These are phyloP conservation scores for Stenoptilia bipunctidactyla DNA, from an alignment of 2,888 invertebrate genomes.

Conservation along the genomic window DNA sequence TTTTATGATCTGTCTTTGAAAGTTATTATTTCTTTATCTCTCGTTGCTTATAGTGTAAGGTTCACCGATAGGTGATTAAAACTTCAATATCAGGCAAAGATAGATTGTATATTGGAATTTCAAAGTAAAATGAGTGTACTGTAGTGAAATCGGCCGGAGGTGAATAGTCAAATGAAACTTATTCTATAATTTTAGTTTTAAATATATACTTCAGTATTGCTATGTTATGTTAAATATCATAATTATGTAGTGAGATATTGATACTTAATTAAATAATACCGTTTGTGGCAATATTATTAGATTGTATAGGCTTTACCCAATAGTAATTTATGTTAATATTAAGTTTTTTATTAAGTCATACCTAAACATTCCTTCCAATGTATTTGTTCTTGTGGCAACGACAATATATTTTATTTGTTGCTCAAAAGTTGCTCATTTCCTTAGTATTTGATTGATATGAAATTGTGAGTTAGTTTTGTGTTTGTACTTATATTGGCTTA, in stretches of 20 bases:
- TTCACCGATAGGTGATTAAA: too few relatives aligned
- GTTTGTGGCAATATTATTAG: constrained; percentile 40
- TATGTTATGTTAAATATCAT: constrained; percentile 10
- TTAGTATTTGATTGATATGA: constrained; percentile 24
- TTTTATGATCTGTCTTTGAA: too few relatives aligned
- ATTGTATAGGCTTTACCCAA: constrained; percentile 39
- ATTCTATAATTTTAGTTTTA: neutral
- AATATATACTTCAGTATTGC: constrained; percentile 9
- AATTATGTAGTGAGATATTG: constrained; percentile 26
- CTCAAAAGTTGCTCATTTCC: constrained; percentile 60
- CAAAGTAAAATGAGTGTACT: too few relatives aligned
- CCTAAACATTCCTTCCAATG: constrained; percentile 33
- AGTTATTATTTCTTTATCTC: too few relatives aligned
- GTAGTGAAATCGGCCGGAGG: too few relatives aligned
- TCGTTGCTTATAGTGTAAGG: too few relatives aligned
- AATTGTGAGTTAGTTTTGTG: constrained; percentile 23
- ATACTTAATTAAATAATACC: constrained; percentile 16
- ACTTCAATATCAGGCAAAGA: too few relatives aligned
- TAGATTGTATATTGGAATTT: too few relatives aligned
- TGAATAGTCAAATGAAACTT: too few relatives aligned
- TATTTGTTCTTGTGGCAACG: constrained; percentile 36
- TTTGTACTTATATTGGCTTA: constrained; percentile 17
- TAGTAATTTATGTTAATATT: constrained; percentile 21
- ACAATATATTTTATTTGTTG: constrained; percentile 57
- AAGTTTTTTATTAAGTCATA: constrained; percentile 25